Conservation (phyloP, 2,113 vertebrate species). For the Noctilio leporinus region DNA sequence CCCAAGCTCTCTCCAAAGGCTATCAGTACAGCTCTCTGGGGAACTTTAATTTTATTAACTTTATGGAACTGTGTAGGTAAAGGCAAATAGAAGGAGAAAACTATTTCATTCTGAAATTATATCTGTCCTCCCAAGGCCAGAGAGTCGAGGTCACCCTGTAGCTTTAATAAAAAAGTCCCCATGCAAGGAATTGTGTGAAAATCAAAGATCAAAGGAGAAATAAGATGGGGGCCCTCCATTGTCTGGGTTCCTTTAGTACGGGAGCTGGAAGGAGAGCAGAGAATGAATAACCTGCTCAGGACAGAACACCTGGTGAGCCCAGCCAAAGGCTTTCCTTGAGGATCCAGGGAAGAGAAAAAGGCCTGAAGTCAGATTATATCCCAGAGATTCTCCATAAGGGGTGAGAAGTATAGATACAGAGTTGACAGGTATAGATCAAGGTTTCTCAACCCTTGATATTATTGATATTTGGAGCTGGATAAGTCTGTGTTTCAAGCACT, state of each 20-base stretch:
- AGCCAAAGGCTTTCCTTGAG: not conserved
- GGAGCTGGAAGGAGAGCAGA: not conserved
- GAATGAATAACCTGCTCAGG: not conserved
- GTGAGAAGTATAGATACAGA: not conserved
- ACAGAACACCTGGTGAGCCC: not conserved
- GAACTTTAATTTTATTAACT: not conserved
- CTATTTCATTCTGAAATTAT: constrained; percentile 1
- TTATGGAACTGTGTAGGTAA: not conserved
- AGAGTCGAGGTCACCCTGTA: not conserved
- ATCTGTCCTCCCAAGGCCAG: not conserved
- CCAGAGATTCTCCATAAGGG: not conserved
- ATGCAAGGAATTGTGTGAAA: not conserved
- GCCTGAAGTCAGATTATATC: not conserved
- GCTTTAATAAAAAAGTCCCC: not conserved
- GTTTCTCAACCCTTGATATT: not conserved
- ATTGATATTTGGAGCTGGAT: not conserved
- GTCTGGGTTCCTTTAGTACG: not conserved
- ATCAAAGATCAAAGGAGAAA: not conserved
- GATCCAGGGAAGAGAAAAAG: not conserved
- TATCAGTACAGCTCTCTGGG: not conserved
- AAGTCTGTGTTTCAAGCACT: not conserved
- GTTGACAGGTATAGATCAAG: not conserved
- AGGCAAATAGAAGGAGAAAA: not conserved
- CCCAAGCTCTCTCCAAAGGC: not conserved
- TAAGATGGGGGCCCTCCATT: not conserved